Evolutionary conservation across 2,113 vertebrate genomes (phyloP), one percentile per base, ranked within the genome.

Genomic region (Eretmochelys imbricata): DNA sequence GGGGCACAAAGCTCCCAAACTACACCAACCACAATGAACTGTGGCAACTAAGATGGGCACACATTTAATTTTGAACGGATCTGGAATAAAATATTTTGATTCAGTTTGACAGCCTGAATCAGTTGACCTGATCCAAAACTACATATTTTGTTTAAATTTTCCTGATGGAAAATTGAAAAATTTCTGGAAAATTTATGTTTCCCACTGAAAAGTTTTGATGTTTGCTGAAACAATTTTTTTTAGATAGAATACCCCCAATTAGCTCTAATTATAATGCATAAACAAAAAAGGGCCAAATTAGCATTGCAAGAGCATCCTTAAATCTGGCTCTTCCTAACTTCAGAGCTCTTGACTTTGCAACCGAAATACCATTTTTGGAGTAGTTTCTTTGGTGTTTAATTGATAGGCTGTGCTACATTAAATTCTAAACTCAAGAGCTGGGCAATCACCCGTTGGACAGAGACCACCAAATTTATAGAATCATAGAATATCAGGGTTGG

Each of bases 81-180:
- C 75, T 82, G 86, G 94, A 94, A 91, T 4, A 19, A 95, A 95
- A 57, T 86, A 10, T 25, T 95, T 91, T 91, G 82, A 89, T 96
- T 86, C 55, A 85, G 10, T 54, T 90, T 89, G 65, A 96, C 69
- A 92, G 92, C 76, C 22, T 96, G 59, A 93, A 95, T 17, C 50
- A 69, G 42, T 92, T 93, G 92, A 89, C 84, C 93, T 91, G 91
- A 95, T 84, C 51, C 80, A 51, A 87, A 96, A 81, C 83, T 93
- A 92, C 95, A 89, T 55, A 90, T 92, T 96, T 95, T 94, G 82
- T 51, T 97, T 96, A 91, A 42, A 80, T 96, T 96, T 96, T 96
- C 94, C 96, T 94, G 88, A 91, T 93, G 93, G 96, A 96, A 96
- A 95, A 88, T 82, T 1, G 55, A 93, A 93, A 7, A 83, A 86